Evolutionary conservation across 2,888 invertebrate species (phyloP).

Genomic region (Phalera bucephala): DNA sequence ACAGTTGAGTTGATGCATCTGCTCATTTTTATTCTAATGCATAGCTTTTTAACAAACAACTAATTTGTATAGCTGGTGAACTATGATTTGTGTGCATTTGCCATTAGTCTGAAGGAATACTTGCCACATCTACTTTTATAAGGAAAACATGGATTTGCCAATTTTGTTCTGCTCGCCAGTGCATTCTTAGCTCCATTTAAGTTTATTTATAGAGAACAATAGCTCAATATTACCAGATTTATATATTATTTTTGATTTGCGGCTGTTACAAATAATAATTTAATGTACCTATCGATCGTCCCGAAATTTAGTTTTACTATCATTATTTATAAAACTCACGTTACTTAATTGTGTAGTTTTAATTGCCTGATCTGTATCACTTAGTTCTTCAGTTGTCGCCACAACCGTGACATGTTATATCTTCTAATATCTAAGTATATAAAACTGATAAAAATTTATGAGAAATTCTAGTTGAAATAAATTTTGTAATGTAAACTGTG

Average conservation of each 20-base stretch:
- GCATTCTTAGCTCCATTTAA: constrained; percentile 14
- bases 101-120: too few species aligned
- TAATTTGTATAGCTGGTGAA: too few species aligned
- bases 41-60: too few species aligned
- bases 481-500: constrained; percentile 63
- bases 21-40: too few species aligned
- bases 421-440: constrained; percentile 42
- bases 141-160: too few species aligned
- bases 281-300: constrained; percentile 15
- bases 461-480: constrained; percentile 72
- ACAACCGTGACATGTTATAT: constrained; percentile 24
- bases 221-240: constrained; percentile 33
- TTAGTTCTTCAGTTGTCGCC: constrained; percentile 19
- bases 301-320: constrained; percentile 18
- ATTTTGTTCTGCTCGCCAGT: constrained; percentile 18
- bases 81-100: too few species aligned
- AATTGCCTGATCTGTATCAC: constrained; percentile 31
- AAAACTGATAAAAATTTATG: constrained; percentile 60
- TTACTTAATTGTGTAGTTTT: constrained; percentile 57
- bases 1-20: too few species aligned
- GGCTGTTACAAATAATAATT: constrained; percentile 31
- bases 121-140: too few species aligned
- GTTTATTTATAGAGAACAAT: constrained; percentile 25
- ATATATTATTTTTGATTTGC: constrained; percentile 26
- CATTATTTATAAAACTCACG: constrained; percentile 39